Evolutionary conservation across 2,113 vertebrate species (phyloP).

Genomic region (Rafetus swinhoei): DNA sequence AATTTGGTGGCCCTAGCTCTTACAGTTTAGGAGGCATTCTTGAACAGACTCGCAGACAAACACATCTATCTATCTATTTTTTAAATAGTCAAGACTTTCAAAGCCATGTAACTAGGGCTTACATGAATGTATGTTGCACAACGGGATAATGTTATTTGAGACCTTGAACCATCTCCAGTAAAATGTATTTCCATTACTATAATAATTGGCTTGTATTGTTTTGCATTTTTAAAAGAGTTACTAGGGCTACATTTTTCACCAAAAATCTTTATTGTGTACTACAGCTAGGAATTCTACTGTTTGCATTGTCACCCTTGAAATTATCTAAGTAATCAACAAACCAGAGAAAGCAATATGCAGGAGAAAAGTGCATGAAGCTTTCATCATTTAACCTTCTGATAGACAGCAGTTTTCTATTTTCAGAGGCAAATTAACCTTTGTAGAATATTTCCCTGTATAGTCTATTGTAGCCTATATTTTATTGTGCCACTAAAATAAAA

Average conservation of each 20-base stretch:
- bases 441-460: neutral
- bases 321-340: neutral
- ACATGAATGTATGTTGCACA: accelerated
- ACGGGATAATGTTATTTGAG: neutral
- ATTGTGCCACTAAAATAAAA: conserved; percentile 22
- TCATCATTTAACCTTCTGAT: neutral
- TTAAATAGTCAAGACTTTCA: neutral
- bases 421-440: conserved; percentile 16
- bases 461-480: neutral
- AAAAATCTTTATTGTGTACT: neutral
- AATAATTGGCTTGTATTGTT: neutral
- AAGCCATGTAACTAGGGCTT: neutral
- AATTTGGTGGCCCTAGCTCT: too few relatives aligned
- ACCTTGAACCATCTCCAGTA: neutral
- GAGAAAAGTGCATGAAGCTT: neutral
- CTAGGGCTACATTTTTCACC: neutral
- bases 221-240: neutral
- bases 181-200: neutral
- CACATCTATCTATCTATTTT: too few relatives aligned
- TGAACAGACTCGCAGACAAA: too few relatives aligned
- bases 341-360: neutral
- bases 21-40: too few relatives aligned
- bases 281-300: neutral
- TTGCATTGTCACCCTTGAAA: neutral
- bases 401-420: neutral